phyloP scores from a whole-genome alignment of 2,797 vertebrate genomes.

The Erpetoichthys calabaricus region DNA sequence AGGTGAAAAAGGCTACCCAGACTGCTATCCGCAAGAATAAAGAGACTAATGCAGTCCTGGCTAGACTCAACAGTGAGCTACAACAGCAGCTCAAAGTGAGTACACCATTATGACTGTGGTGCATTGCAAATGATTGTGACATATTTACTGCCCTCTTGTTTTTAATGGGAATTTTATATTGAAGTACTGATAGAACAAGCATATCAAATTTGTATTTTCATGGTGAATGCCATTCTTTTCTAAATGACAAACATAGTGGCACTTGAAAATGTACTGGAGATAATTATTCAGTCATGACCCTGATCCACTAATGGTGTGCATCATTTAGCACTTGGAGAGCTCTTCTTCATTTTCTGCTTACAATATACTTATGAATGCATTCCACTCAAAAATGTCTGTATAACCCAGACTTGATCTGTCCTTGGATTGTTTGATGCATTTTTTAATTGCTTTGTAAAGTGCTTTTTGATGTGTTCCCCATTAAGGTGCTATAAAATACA shows the following conservation, averaged over 20 bases:
- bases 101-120: conserved; percentile 7
- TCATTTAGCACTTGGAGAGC: too few relatives aligned
- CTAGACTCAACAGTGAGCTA: conserved; percentile 86
- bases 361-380: too few relatives aligned
- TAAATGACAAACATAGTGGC: neutral
- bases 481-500: too few relatives aligned
- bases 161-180: conserved; percentile 1
- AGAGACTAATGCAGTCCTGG: conserved; percentile 81
- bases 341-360: too few relatives aligned
- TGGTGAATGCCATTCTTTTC: too few relatives aligned
- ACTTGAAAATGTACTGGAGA: neutral
- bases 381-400: too few relatives aligned
- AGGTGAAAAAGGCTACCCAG: conserved; percentile 84
- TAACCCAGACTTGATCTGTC: too few relatives aligned
- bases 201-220: neutral
- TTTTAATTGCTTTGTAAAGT: too few relatives aligned
- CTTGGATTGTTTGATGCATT: too few relatives aligned
- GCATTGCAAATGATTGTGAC: neutral
- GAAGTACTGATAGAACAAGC: neutral
- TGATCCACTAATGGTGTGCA: too few relatives aligned
- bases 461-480: too few relatives aligned
- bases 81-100: conserved; percentile 93
- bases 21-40: conserved; percentile 86
- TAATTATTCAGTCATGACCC: too few relatives aligned
- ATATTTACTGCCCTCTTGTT: neutral